Conservation (phyloP, 2,888 invertebrate genomes). For the Steinernema carpocapsae region DNA sequence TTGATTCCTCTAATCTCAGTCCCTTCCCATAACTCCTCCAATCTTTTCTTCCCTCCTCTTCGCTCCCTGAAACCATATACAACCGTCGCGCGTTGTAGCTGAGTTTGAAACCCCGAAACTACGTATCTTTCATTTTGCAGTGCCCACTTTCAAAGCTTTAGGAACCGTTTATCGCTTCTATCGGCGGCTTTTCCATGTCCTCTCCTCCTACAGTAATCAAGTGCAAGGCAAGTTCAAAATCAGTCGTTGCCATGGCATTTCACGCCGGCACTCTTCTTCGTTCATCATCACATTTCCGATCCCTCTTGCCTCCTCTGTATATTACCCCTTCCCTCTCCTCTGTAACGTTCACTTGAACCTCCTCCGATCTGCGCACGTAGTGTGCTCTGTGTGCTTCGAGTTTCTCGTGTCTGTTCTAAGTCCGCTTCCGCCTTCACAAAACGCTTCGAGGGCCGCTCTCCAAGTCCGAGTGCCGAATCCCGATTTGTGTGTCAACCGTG, state of each 20-base stretch:
- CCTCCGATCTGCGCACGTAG: neutral
- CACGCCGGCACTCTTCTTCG: neutral
- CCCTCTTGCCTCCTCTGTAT: neutral
- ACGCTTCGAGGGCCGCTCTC: neutral
- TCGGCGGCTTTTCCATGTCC: neutral
- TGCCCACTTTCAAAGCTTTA: conserved; percentile 22
- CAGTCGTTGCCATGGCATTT: conserved; percentile 33
- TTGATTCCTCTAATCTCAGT: no score
- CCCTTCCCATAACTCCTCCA: neutral
- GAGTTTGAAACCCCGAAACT: no score
- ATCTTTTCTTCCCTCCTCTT: neutral
- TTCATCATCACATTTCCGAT: neutral
- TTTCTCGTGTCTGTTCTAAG: neutral
- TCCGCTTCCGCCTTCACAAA: neutral
- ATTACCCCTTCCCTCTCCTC: neutral
- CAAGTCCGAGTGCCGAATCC: no score
- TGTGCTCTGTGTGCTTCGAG: conserved; percentile 7
- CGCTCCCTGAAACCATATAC: neutral
- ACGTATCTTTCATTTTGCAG: conserved; percentile 6
- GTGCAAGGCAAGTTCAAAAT: neutral
- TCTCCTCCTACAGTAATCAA: neutral
- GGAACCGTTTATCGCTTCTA: neutral
- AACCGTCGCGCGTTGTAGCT: conserved; percentile 22
- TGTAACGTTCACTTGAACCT: neutral
- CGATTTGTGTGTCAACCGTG: conserved; percentile 2